Base-by-base conservation (phyloP, 2,888 invertebrate genomes). In the Campopleginae sp. region DNA sequence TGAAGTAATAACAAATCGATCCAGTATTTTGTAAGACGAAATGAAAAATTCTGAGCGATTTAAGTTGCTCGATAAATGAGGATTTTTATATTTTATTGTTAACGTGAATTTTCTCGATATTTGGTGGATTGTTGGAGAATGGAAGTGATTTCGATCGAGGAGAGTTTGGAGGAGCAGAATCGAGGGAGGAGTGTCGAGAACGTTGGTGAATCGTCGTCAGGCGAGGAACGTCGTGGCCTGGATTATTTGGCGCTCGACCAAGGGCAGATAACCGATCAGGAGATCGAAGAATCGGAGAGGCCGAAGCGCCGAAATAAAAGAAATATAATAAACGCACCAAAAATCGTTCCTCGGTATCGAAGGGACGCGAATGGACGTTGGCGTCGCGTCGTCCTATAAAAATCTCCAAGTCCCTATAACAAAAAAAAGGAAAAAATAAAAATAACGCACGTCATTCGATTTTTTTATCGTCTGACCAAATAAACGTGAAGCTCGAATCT, bases 111-210 rank as follows among this genome's bases (percentile, higher is more conserved):
- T 4, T 38, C 23, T 42, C 23, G 0, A 58, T n/a, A n/a, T 58
- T 58, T 12, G 23, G 12, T 1, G 14, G 27, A 71, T 51, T 23
- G 54, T n/a, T n/a, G 42, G 51, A 70, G 8, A 17, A 84, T 79
- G 83, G 74, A 79, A 51, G 79, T 79, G 7, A 68, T 77, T 31
- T 77, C 82, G 70, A 82, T 82, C 19, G 82, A 82, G n/a, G 70
- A 82, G 17, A 78, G 63, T 44, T 51, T 71, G 54, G 54, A 81
- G 23, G 48, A 72, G n/a, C n/a, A n/a, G n/a, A n/a, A n/a, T n/a
- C 42, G 23, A 12, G 38, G 19, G 23, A 17, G 31, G 31, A 12
- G 6, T 5, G 27, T 54, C 31, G 14, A 74, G 2, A 42, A 54
- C 12, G 51, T 72, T 23, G 31, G 10, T 23, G 44, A 74, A 27